These are phyloP conservation scores for Ornithoptera priamus DNA, from an alignment of 2,888 invertebrate genomes.

Conservation along the genomic window DNA sequence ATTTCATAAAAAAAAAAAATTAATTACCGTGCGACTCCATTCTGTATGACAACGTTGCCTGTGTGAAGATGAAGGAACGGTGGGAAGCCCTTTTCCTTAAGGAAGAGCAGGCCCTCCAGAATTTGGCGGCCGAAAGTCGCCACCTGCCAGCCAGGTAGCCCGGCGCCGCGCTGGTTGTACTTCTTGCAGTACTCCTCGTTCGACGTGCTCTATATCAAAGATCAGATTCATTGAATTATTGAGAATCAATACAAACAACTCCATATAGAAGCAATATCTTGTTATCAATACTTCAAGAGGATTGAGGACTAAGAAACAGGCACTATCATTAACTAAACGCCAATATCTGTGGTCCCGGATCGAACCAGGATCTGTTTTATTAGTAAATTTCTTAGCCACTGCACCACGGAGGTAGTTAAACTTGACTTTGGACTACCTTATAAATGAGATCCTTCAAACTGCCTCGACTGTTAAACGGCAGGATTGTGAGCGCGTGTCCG, in stretches of 20 bases:
- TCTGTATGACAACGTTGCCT: slow-evolving; percentile 94
- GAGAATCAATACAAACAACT: background rate
- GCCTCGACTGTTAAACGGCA: slow-evolving; percentile 91
- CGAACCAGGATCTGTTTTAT: too few relatives aligned
- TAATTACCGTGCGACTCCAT: slow-evolving; percentile 90
- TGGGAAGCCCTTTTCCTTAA: slow-evolving; percentile 93
- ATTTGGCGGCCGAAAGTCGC: slow-evolving; percentile 93
- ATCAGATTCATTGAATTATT: background rate
- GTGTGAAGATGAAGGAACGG: slow-evolving; percentile 92
- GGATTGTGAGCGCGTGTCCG: slow-evolving; percentile 85
- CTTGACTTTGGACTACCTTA: slow-evolving; percentile 76
- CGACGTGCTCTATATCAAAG: slow-evolving; percentile 83
- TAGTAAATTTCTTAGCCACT: too few relatives aligned
- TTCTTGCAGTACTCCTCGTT: slow-evolving; percentile 89
- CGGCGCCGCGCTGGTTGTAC: slow-evolving; percentile 84
- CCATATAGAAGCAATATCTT: too few relatives aligned
- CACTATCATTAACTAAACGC: too few relatives aligned
- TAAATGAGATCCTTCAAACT: slow-evolving; percentile 95
- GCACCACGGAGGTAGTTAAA: background rate
- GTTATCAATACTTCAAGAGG: too few relatives aligned
- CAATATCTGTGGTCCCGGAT: too few relatives aligned
- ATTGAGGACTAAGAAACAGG: too few relatives aligned
- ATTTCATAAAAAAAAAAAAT: too few relatives aligned
- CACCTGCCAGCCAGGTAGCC: slow-evolving; percentile 88
- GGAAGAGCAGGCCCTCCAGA: slow-evolving; percentile 90